These are phyloP conservation scores for Budorcas taxicolor DNA, from an alignment of 2,113 vertebrate genomes.

Conservation along the genomic window DNA sequence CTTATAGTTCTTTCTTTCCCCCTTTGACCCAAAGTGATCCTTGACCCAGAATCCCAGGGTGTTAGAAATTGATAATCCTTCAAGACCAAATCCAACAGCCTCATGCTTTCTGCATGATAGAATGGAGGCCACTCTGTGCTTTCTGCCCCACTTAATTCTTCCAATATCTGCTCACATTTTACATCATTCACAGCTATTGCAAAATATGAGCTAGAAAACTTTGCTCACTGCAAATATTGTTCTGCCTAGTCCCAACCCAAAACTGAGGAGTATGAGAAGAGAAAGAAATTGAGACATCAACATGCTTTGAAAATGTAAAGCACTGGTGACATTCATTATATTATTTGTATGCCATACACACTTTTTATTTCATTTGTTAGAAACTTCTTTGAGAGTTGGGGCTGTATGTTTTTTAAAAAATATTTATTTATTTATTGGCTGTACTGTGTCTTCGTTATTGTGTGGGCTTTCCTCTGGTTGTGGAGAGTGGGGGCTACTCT, in stretches of 20 bases:
- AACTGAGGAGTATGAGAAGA: neutral
- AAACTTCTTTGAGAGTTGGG: neutral
- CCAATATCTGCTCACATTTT: neutral
- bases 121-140: neutral
- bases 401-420: neutral
- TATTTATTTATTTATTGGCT: neutral
- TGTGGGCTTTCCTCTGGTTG: neutral
- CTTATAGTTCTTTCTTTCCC: neutral
- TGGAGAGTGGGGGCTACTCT: neutral
- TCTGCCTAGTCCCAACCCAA: neutral
- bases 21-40: slow-evolving; percentile 5
- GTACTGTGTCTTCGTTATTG: neutral
- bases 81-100: neutral
- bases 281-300: neutral
- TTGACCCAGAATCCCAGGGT: slow-evolving; percentile 35
- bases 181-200: slow-evolving; percentile 22
- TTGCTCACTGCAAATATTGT: neutral
- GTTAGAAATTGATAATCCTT: slow-evolving; percentile 21
- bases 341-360: neutral
- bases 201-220: slow-evolving; percentile 19
- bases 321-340: neutral
- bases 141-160: slow-evolving; percentile 34
- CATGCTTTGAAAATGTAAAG: neutral
- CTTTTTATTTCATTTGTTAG: slow-evolving; percentile 30
- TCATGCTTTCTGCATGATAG: slow-evolving; percentile 13